phyloP scores from a whole-genome alignment of 1,140 invertebrate species.

The Muscidifurax raptorellus region DNA sequence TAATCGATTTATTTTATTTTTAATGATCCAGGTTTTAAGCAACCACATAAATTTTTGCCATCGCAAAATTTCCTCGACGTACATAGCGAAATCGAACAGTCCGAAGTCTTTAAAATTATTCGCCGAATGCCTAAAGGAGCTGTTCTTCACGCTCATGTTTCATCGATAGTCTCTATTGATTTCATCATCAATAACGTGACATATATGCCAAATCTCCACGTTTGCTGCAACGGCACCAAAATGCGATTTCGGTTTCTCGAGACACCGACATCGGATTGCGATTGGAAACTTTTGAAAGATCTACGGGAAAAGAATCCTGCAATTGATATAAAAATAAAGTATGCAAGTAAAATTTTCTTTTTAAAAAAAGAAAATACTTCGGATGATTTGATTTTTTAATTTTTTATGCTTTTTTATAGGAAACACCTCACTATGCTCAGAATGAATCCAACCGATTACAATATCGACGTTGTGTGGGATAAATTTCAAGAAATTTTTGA shows the following conservation, averaged over 20 bases:
- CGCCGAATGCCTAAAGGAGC: constrained; percentile 82
- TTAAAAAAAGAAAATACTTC: constrained; percentile 57
- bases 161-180: constrained; percentile 78
- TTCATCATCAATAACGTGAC: constrained; percentile 81
- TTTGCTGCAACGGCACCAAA: constrained; percentile 73
- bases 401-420: no score
- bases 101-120: constrained; percentile 82
- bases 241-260: constrained; percentile 63
- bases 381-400: not conserved
- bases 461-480: constrained; percentile 81
- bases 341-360: constrained; percentile 62
- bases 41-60: constrained; percentile 78
- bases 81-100: constrained; percentile 78
- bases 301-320: constrained; percentile 69
- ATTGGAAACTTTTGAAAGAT: constrained; percentile 77
- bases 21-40: constrained; percentile 68
- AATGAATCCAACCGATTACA: constrained; percentile 79
- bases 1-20: no score
- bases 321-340: constrained; percentile 71
- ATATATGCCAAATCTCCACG: constrained; percentile 81
- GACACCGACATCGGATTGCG: constrained; percentile 68
- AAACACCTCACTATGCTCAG: constrained; percentile 78
- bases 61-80: constrained; percentile 81
- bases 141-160: constrained; percentile 82
- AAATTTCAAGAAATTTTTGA: constrained; percentile 80